Base-by-base conservation (phyloP, 2,888 invertebrate species). In the Folsomia candida region DNA sequence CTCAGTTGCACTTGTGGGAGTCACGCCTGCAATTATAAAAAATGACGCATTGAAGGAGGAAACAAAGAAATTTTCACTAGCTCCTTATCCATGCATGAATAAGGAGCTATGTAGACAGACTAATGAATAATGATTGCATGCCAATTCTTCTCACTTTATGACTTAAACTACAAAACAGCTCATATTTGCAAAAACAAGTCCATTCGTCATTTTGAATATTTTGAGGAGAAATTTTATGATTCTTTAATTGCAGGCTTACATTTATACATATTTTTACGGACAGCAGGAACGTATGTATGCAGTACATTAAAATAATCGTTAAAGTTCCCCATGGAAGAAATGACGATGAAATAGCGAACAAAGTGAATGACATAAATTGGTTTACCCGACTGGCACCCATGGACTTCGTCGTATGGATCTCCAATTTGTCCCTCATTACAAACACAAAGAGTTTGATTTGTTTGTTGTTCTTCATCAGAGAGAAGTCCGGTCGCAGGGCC, bases 391-490 rank as follows among this genome's bases (percentile, higher is more conserved):
- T 11, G 64, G 67, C 81, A 81, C 51, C 81, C 81, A 51, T 68
- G 71, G 18, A 66, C 54, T 24, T 72, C 75, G 71, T 81, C 79
- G 51, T 81, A 78, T 11, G 81, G 80, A 69, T 81, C 79, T 27
- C 81, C 81, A 58, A 75, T 69, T 67, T 73, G 80, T 47, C 81
- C 80, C n/a, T 80, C 80, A 26, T 78, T 76, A 71, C 81, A 81
- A n/a, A 79, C 78, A 69, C 81, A 81, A 20, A 80, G 75, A 20
- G 78, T 80, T 60, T 78, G 76, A 60, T 76, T 80, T 62, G 76
- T 77, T 65, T 78, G 77, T 60, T 76, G 75, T 63, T 76, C 75
- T 61, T 75, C 75, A 68, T 74, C 73, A 18, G 73, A 71, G 9
- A 76, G 70, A 47, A 76, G 71, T 72, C 75, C 74, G 47, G 72